Percentiles rank a stretch among this genome's conserved stretches.
Conservation (phyloP, 2,113 vertebrate species). For the Labeo catla region DNA sequence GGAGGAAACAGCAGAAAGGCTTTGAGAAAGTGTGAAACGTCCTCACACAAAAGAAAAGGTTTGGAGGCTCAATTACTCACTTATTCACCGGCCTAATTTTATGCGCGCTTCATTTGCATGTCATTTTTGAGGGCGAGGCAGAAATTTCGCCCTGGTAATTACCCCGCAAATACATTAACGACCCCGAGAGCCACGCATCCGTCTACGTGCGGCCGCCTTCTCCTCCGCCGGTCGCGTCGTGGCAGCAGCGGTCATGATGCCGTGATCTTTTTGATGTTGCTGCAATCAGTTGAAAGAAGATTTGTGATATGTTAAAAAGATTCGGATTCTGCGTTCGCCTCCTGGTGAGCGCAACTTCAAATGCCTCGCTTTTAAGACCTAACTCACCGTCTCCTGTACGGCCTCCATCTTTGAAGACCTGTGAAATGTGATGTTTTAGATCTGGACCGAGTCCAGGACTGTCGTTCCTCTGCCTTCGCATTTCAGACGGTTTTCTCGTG, state of each 20-base stretch:
- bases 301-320: slow-evolving; percentile 31
- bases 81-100: slow-evolving; percentile 74
- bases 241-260: background rate
- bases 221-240: background rate
- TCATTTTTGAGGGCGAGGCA: slow-evolving; percentile 62
- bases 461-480: slow-evolving; percentile 22
- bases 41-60: slow-evolving; percentile 55
- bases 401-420: slow-evolving; percentile 46
- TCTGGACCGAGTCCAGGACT: slow-evolving; percentile 43
- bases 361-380: slow-evolving; percentile 18
- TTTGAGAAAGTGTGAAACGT: slow-evolving; percentile 73
- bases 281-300: slow-evolving; percentile 27
- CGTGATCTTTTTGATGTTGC: background rate
- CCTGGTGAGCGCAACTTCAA: slow-evolving; percentile 47
- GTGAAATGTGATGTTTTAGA: slow-evolving; percentile 48
- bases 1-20: slow-evolving; percentile 68
- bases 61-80: slow-evolving; percentile 72
- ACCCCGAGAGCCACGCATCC: slow-evolving; percentile 27
- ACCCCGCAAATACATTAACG: slow-evolving; percentile 53
- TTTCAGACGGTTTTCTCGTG: slow-evolving; percentile 28
- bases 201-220: background rate
- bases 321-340: slow-evolving; percentile 25
- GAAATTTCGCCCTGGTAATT: slow-evolving; percentile 55
- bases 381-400: slow-evolving; percentile 39
- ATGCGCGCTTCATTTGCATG: slow-evolving; percentile 73